phyloP scores from a whole-genome alignment of 2,113 vertebrate species.

The Planiliza haematocheilus region DNA sequence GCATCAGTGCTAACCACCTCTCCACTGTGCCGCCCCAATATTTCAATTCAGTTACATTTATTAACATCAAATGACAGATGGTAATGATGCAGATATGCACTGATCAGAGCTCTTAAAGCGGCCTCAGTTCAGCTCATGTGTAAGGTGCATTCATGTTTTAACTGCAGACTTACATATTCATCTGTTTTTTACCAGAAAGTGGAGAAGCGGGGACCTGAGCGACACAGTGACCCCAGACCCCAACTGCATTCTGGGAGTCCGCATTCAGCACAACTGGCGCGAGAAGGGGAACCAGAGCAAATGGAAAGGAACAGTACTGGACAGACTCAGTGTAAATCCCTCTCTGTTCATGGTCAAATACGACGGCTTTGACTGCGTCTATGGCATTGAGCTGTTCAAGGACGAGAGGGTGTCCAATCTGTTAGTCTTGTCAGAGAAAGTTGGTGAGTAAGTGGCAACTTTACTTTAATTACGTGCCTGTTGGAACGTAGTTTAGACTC shows the following conservation, averaged over 20 bases:
- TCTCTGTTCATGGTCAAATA: slow-evolving; percentile 88
- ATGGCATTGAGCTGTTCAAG: slow-evolving; percentile 88
- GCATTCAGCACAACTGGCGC: slow-evolving; percentile 87
- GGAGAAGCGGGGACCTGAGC: slow-evolving; percentile 85
- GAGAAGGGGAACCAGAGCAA: slow-evolving; percentile 86
- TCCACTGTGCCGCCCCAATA: no score
- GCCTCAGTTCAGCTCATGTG: not conserved
- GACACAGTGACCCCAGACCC: slow-evolving; percentile 82
- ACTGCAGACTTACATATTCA: not conserved
- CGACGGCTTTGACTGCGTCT: slow-evolving; percentile 88
- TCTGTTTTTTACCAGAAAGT: slow-evolving; percentile 78
- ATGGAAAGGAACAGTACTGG: slow-evolving; percentile 87
- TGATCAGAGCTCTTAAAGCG: not conserved
- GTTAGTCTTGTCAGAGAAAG: slow-evolving; percentile 83
- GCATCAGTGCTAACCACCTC: no score
- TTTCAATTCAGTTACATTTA: not conserved
- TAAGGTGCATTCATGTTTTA: not conserved
- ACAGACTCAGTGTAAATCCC: slow-evolving; percentile 84
- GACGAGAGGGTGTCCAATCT: slow-evolving; percentile 85
- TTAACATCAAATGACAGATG: no score
- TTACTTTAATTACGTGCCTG: not conserved
- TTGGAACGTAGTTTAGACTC: not conserved
- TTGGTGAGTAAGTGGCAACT: slow-evolving; percentile 76
- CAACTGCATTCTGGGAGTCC: slow-evolving; percentile 82
- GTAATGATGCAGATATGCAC: no score